Evolutionary conservation across 1,140 invertebrate species (phyloP), one percentile per base, ranked within the genome.

Genomic region (Aleiodes sp.): DNA sequence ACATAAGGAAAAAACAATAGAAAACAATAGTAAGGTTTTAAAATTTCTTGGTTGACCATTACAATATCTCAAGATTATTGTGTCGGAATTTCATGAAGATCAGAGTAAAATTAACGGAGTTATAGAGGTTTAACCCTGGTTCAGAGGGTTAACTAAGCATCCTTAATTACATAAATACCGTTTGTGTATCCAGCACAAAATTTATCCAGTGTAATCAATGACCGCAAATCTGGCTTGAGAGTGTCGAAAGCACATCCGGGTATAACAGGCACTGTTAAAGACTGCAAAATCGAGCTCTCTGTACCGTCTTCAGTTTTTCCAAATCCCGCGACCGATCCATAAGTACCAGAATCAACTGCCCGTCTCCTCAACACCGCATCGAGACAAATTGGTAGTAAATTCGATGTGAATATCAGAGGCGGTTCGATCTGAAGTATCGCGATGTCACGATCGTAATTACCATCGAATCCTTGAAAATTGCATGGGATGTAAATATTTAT

Each of bases 111-210:
- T n/a, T n/a, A n/a, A n/a, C n/a, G n/a, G n/a, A n/a, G n/a, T n/a
- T n/a, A n/a, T n/a, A n/a, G n/a, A n/a, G n/a, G n/a, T n/a, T n/a
- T n/a, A n/a, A n/a, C n/a, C n/a, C n/a, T n/a, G n/a, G n/a, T n/a
- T n/a, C n/a, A n/a, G n/a, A n/a, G n/a, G n/a, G n/a, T n/a, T n/a
- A n/a, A n/a, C n/a, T n/a, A n/a, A n/a, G n/a, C n/a, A n/a, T n/a
- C n/a, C n/a, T n/a, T 39, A 41, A 66, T 59, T 41, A 57, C 46
- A 57, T 33, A 69, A 71, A 68, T 65, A 85, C 84, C 84, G 70
- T 86, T 85, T 9, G 71, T 76, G 33, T 82, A 84, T 2, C 84
- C 84, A 16, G 84, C 84, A 37, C 84, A 86, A 68, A 86, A 83
- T 70, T 86, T 86, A 35, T 85, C 84, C 7, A 56, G 28, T 0